These are phyloP conservation scores for Astyanax mexicanus DNA, from an alignment of 2,797 vertebrate species.

Conservation along the genomic window DNA sequence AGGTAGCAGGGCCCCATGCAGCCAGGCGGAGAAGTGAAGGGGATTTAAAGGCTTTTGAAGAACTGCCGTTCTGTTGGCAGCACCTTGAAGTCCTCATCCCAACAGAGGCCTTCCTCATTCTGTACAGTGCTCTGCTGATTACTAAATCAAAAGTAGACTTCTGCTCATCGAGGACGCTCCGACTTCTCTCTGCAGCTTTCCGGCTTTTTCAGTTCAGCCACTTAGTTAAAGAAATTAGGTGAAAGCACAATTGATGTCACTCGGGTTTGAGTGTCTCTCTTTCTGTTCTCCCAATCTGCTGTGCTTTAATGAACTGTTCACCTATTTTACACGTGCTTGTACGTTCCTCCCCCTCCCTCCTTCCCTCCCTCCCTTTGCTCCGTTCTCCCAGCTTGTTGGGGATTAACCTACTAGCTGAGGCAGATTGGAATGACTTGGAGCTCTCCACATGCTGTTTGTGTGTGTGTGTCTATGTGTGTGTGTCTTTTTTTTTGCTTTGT, in stretches of 20 bases:
- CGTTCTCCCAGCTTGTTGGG: slow-evolving; percentile 45
- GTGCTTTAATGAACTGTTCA: slow-evolving; percentile 50
- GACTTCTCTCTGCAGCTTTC: background rate
- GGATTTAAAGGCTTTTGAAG: slow-evolving; percentile 29
- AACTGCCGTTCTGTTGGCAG: slow-evolving; percentile 28
- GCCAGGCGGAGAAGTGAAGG: background rate
- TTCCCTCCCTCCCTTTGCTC: slow-evolving; percentile 32
- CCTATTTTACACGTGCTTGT: slow-evolving; percentile 44
- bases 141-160: slow-evolving; percentile 1
- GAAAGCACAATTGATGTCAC: slow-evolving; percentile 22
- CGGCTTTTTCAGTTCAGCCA: slow-evolving; percentile 5
- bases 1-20: slow-evolving; percentile 18
- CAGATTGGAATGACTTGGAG: slow-evolving; percentile 52
- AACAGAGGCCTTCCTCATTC: slow-evolving; percentile 32
- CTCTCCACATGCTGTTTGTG: slow-evolving; percentile 33
- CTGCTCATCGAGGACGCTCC: background rate
- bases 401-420: slow-evolving; percentile 61
- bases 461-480: slow-evolving; percentile 27
- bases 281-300: slow-evolving; percentile 20
- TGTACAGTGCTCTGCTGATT: slow-evolving; percentile 6
- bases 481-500: slow-evolving; percentile 16
- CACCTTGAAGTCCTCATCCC: slow-evolving; percentile 25
- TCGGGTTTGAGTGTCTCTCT: slow-evolving; percentile 35
- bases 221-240: slow-evolving; percentile 22
- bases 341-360: slow-evolving; percentile 21